Percentiles rank a stretch among this genome's conserved stretches.
Conservation (phyloP, 2,888 invertebrate species). For the Trachelus iudaicus region DNA sequence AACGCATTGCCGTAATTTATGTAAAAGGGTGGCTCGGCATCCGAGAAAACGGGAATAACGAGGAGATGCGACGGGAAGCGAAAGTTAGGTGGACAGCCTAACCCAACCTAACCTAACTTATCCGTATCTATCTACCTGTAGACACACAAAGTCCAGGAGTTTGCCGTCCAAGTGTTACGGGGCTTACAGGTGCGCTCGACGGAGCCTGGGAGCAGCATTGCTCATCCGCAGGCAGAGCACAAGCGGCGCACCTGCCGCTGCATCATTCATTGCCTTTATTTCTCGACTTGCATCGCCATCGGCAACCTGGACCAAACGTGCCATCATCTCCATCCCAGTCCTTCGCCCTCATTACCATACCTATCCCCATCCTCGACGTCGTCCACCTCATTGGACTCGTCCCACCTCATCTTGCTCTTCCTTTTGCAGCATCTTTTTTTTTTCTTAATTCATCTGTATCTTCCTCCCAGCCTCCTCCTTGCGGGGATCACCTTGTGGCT, state of each 20-base stretch:
- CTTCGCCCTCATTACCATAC: slow-evolving; percentile 30
- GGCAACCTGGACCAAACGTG: slow-evolving; percentile 30
- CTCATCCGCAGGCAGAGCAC: slow-evolving; percentile 46
- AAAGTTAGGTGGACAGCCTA: neutral
- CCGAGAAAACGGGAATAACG: slow-evolving; percentile 6
- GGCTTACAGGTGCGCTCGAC: slow-evolving; percentile 38
- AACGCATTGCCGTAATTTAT: neutral
- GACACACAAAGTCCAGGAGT: neutral
- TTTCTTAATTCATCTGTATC: neutral
- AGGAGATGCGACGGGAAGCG: slow-evolving; percentile 5
- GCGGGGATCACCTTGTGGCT: neutral
- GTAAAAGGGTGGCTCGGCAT: neutral
- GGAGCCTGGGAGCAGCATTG: slow-evolving; percentile 52
- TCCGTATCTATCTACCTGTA: neutral
- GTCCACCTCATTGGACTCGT: slow-evolving; percentile 10
- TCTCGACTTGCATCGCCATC: slow-evolving; percentile 29
- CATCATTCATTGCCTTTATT: slow-evolving; percentile 52
- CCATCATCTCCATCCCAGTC: slow-evolving; percentile 24
- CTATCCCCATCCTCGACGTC: slow-evolving; percentile 11
- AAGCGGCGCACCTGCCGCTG: slow-evolving; percentile 50
- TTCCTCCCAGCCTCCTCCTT: neutral
- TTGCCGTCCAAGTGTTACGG: slow-evolving; percentile 15
- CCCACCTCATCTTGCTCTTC: slow-evolving; percentile 1
- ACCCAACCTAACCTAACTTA: neutral
- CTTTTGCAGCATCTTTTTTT: neutral